Conservation (phyloP, 1,140 invertebrate species). For the Polyergus mexicanus region DNA sequence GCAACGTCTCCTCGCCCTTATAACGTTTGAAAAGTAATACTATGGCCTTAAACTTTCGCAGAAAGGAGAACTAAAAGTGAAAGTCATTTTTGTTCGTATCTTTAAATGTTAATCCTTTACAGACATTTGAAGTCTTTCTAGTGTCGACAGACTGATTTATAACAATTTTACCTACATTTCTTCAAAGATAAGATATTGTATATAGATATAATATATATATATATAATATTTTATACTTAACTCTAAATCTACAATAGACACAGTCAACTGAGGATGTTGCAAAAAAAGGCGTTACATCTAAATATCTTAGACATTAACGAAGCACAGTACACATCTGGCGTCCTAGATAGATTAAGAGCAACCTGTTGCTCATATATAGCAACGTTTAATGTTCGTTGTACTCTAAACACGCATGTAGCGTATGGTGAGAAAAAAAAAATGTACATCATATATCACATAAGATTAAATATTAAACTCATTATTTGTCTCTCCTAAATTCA, state of each 20-base stretch:
- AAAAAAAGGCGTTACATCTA: background rate
- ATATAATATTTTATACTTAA: background rate
- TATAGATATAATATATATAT: background rate
- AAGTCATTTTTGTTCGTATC: background rate
- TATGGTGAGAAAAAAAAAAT: background rate
- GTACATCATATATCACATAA: background rate
- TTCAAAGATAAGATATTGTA: no score
- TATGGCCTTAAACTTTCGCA: no score
- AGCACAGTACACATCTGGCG: conserved; percentile 32
- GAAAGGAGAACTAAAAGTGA: background rate
- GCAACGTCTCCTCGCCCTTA: background rate
- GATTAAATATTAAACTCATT: background rate
- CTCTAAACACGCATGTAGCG: background rate
- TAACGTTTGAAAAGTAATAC: background rate
- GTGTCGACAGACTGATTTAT: no score
- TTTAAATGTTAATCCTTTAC: background rate
- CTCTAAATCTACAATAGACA: background rate
- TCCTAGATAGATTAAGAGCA: conserved; percentile 58
- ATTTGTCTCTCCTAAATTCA: no score
- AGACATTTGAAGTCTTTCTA: no score
- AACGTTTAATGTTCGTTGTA: conserved; percentile 6
- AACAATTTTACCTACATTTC: no score
- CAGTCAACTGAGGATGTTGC: background rate
- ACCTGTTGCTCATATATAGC: conserved; percentile 48
- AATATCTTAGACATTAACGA: conserved; percentile 8